These are phyloP conservation scores for Heterodera carotae DNA, from an alignment of 1,140 invertebrate genomes.

Conservation along the genomic window DNA sequence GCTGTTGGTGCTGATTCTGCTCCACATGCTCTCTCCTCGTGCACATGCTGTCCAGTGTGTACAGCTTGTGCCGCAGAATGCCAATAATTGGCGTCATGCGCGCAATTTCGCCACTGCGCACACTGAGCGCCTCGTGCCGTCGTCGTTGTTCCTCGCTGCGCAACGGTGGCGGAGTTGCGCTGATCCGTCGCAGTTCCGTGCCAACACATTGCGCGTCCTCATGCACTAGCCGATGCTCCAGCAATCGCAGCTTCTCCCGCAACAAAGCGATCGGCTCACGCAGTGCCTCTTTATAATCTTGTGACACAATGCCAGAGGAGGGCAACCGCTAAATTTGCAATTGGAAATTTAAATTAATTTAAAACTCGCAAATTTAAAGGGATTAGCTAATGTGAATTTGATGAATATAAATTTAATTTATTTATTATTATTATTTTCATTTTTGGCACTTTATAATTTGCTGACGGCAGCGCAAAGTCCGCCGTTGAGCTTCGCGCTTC, in stretches of 20 bases:
- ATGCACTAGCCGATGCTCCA: slow-evolving; percentile 42
- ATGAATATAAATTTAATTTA: too few species aligned
- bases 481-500: too few species aligned
- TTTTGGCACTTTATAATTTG: neutral
- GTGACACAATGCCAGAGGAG: neutral
- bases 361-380: too few species aligned
- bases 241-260: slow-evolving; percentile 41
- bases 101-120: slow-evolving; percentile 39
- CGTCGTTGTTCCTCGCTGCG: slow-evolving; percentile 13
- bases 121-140: slow-evolving; percentile 24
- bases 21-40: slow-evolving; percentile 24
- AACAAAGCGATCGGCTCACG: slow-evolving; percentile 51
- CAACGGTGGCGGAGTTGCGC: neutral
- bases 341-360: too few species aligned
- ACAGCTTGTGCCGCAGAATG: slow-evolving; percentile 54
- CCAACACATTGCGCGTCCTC: slow-evolving; percentile 49
- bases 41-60: slow-evolving; percentile 47
- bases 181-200: slow-evolving; percentile 42
- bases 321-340: neutral
- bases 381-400: too few species aligned
- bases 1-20: slow-evolving; percentile 5
- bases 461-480: neutral
- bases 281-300: slow-evolving; percentile 30
- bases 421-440: slow-evolving; percentile 12
- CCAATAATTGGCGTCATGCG: slow-evolving; percentile 61